These are phyloP conservation scores for Myotis brandtii DNA, from an alignment of 2,113 vertebrate genomes.

Conservation along the genomic window DNA sequence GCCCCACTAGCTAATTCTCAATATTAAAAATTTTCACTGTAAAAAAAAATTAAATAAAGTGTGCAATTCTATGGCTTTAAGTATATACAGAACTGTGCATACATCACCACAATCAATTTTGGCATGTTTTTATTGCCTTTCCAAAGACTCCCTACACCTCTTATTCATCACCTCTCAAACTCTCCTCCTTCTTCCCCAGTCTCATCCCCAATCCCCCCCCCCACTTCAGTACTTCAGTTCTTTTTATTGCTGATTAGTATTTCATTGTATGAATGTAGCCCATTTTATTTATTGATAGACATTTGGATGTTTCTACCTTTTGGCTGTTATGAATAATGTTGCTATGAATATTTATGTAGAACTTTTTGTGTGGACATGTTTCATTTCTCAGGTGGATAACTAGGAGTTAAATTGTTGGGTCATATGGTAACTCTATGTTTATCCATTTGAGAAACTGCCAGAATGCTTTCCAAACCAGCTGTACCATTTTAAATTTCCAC, in stretches of 20 bases:
- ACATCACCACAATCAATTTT: neutral
- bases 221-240: neutral
- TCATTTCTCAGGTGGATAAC: neutral
- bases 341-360: neutral
- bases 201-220: no score
- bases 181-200: neutral
- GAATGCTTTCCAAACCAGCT: neutral
- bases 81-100: neutral
- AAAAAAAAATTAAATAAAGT: neutral
- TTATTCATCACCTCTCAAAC: neutral
- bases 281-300: neutral
- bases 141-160: neutral
- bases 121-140: neutral
- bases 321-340: neutral
- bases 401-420: neutral
- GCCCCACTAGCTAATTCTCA: neutral
- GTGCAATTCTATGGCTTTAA: neutral
- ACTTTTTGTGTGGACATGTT: neutral
- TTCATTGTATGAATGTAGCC: neutral
- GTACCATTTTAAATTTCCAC: slow-evolving; percentile 2
- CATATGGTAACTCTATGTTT: neutral
- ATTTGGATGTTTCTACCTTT: neutral
- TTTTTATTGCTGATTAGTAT: slow-evolving; percentile 9
- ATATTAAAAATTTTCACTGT: neutral
- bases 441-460: neutral